phyloP scores from a whole-genome alignment of 2,113 vertebrate species.

The Heterotis niloticus region DNA sequence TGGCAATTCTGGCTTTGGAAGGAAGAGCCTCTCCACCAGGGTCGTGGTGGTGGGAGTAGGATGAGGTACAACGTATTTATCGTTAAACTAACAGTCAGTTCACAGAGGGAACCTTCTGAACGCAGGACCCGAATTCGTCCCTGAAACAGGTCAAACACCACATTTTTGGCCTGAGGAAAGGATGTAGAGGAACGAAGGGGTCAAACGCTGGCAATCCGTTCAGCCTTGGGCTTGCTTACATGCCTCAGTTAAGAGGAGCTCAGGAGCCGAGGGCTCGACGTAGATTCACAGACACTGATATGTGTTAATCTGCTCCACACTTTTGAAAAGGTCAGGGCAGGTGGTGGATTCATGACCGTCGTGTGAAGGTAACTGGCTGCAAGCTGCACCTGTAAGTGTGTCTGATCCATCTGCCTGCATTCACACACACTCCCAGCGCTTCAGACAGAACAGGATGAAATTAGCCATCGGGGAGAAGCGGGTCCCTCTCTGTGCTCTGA shows the following conservation, averaged over 20 bases:
- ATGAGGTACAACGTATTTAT: neutral
- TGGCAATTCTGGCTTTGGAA: too few relatives aligned
- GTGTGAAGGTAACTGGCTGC: neutral
- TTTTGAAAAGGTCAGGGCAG: neutral
- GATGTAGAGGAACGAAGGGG: neutral
- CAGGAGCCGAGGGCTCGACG: neutral
- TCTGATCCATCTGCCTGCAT: neutral
- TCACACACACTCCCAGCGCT: neutral
- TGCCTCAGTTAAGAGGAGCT: neutral
- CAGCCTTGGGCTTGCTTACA: neutral
- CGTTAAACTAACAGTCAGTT: conserved; percentile 11
- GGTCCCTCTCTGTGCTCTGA: neutral
- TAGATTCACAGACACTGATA: neutral
- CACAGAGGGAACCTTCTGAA: neutral
- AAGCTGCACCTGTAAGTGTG: neutral
- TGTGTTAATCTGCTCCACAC: neutral
- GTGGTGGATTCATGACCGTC: neutral
- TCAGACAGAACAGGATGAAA: neutral
- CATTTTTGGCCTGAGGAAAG: too few relatives aligned
- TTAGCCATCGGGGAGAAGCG: neutral
- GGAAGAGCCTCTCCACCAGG: too few relatives aligned
- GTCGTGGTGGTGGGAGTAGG: too few relatives aligned
- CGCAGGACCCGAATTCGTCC: too few relatives aligned
- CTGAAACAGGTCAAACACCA: too few relatives aligned
- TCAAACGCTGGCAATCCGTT: neutral